phyloP scores from a whole-genome alignment of 2,113 vertebrate species.

The Tor tambroides region DNA sequence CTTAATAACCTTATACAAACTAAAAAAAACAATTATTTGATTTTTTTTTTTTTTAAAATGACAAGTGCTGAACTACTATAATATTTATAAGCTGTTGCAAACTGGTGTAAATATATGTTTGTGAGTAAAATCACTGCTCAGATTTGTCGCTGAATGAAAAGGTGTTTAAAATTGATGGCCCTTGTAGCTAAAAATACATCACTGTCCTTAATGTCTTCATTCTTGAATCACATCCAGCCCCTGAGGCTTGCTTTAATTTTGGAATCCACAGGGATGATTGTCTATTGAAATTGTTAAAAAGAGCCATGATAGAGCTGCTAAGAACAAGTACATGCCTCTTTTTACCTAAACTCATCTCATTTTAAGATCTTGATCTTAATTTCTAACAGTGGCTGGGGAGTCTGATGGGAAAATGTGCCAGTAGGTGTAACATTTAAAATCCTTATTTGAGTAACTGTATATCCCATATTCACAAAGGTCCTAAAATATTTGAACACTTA shows the following conservation, averaged over 20 bases:
- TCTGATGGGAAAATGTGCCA: background rate
- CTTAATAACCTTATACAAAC: constrained; percentile 13
- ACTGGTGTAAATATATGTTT: background rate
- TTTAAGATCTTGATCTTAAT: background rate
- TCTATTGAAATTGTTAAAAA: constrained; percentile 13
- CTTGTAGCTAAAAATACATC: constrained; percentile 9
- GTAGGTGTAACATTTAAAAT: background rate
- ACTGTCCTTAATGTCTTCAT: constrained; percentile 19
- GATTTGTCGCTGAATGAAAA: background rate
- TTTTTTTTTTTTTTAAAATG: no score
- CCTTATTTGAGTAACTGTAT: background rate
- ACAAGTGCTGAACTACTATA: background rate
- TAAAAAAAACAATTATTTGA: no score
- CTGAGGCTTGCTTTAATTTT: constrained; percentile 24
- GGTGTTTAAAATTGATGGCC: constrained; percentile 15
- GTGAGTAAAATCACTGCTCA: background rate
- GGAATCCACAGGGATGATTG: constrained; percentile 1
- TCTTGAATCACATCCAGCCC: constrained; percentile 5
- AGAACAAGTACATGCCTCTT: background rate
- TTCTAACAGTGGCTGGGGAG: background rate
- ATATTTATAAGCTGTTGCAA: background rate
- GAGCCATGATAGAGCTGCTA: background rate
- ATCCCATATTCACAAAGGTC: background rate
- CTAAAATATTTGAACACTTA: background rate
- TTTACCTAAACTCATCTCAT: background rate